Evolutionary conservation across 1,140 invertebrate genomes (phyloP), one percentile per base, ranked within the genome.

Genomic region (Teleogryllus occipitalis): DNA sequence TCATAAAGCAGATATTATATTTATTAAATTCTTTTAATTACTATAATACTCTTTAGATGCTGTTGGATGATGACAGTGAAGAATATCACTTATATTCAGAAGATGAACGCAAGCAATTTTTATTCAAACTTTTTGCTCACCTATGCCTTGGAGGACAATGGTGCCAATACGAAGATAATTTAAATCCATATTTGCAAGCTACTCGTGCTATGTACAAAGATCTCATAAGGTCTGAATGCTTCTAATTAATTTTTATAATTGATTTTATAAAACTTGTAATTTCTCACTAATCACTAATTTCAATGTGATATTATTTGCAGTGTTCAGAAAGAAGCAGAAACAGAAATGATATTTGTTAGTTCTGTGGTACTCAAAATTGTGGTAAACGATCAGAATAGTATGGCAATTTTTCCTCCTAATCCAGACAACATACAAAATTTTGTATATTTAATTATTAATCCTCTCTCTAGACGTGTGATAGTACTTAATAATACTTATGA

Each of bases 151-250:
- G 91, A 7, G 91, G 91, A 8, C 82, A 83, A 74, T 84, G 90
- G 21, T 92, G 91, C 83, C 91, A 92, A 82, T 91, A 88, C 82
- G 91, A 92, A 82, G 90, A 91, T 81, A 83, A 82, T 8, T 80
- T 92, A 22, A 82, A 89, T 74, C 89, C 89, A 8, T 92, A 92
- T 82, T 82, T 92, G 14, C 84, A 89, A 21, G 81, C 86, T 8
- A 88, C 90, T 1, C 91, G 88, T 84, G 81, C 81, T 27, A 77
- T 92, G 7, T 92, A 92, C 81, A 92, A 92, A 83, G 90, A 92
- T 83, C 81, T 92, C 0, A 83, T 92, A 54, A 88, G 87, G 90
- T 91, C 83, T 81, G 22, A n/a, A 75, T 10, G 10, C 54, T 65
- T 14, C 0, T 48, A 48, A 14, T 3, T 14, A 39, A 77, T 8